Percentiles rank a stretch among this genome's conserved stretches.
Conservation (phyloP, 2,113 vertebrate genomes). For the Promerops cafer region DNA sequence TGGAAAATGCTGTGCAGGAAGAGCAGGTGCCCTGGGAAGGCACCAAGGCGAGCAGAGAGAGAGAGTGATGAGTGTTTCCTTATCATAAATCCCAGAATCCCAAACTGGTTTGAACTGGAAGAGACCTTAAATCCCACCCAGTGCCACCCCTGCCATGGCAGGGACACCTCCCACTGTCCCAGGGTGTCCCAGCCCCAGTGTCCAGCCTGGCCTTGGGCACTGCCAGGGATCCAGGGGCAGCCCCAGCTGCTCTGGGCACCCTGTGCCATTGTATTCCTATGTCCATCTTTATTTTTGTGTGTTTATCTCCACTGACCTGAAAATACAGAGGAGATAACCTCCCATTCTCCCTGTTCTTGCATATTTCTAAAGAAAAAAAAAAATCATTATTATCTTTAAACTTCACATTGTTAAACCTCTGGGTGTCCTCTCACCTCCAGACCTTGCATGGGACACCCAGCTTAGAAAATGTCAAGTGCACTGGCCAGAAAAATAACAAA, state of each 20-base stretch:
- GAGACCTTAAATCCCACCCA: rapidly evolving
- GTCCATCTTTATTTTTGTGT: neutral
- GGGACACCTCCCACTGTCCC: neutral
- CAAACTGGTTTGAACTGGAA: neutral
- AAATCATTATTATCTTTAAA: neutral
- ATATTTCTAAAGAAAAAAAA: neutral
- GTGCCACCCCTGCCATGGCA: rapidly evolving
- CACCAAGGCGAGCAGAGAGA: rapidly evolving
- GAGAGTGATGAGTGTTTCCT: rapidly evolving
- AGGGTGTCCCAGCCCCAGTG: neutral
- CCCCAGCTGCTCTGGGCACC: neutral
- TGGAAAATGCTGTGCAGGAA: neutral
- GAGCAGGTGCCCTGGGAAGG: neutral
- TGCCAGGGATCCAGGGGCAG: neutral
- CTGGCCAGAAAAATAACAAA: neutral
- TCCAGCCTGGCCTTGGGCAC: neutral
- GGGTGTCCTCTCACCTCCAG: neutral
- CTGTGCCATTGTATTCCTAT: neutral
- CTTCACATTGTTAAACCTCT: neutral
- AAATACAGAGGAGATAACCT: neutral
- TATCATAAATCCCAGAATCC: neutral
- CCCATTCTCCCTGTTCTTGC: neutral
- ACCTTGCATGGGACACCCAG: neutral
- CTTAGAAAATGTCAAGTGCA: neutral
- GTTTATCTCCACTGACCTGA: neutral